A percentile compares a stretch with the other conserved stretches of the same genome.
phyloP scores from a whole-genome alignment of 1,140 invertebrate species.

The Hyles euphorbiae region DNA sequence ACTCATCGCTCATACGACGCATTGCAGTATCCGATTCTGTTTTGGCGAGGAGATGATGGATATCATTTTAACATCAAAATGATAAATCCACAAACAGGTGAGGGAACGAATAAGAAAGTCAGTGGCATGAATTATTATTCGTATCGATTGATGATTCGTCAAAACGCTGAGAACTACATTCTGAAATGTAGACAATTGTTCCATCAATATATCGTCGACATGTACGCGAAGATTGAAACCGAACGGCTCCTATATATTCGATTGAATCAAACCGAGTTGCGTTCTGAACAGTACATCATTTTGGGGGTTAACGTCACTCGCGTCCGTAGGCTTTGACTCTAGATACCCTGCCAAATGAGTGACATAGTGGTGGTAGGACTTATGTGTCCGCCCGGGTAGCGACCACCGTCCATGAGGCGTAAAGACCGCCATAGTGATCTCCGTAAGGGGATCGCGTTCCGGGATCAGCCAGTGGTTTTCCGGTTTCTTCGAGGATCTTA shows the following conservation, averaged over 20 bases:
- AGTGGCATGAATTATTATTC: conserved; percentile 38
- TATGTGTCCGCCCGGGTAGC: too few species aligned
- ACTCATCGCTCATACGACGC: conserved; percentile 37
- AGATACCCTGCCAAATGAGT: too few species aligned
- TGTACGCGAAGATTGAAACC: conserved; percentile 9
- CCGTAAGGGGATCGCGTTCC: too few species aligned
- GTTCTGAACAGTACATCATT: conserved; percentile 9
- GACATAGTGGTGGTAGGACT: too few species aligned
- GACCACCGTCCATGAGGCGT: too few species aligned
- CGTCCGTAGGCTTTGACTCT: too few species aligned
- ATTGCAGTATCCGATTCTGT: conserved; percentile 44
- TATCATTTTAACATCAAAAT: conserved; percentile 39
- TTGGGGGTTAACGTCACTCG: too few species aligned
- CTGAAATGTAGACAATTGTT: conserved; percentile 27
- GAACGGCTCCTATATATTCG: conserved; percentile 6
- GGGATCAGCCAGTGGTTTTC: too few species aligned
- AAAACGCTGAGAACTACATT: conserved; percentile 37
- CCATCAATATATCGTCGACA: conserved; percentile 46
- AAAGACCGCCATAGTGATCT: too few species aligned
- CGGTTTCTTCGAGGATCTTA: too few species aligned
- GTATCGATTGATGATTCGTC: conserved; percentile 40
- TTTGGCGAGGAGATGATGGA: conserved; percentile 40
- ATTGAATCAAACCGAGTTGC: conserved; percentile 3
- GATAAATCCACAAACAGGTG: conserved; percentile 32
- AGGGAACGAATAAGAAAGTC: conserved; percentile 24